Percentiles rank a stretch among this genome's conserved stretches.
Evolutionary conservation across 1,140 invertebrate species (phyloP).

Genomic region (Acromyrmex heyeri): DNA sequence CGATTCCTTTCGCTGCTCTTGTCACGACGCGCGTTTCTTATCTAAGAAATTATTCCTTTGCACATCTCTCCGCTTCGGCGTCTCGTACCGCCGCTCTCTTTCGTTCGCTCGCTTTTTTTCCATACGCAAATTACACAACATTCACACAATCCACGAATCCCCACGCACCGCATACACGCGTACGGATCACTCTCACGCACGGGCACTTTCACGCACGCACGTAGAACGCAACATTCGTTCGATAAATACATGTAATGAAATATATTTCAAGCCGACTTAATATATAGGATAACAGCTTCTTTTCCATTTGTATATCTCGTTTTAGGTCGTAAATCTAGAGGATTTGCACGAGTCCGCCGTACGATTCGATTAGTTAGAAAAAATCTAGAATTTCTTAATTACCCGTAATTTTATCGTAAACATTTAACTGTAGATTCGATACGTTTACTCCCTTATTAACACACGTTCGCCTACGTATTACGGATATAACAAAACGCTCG

Average conservation of each 20-base stretch:
- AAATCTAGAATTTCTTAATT: slow-evolving; percentile 86
- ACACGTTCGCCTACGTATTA: slow-evolving; percentile 75
- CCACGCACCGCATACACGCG: slow-evolving; percentile 8
- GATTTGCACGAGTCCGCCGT: slow-evolving; percentile 80
- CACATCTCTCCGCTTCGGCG: slow-evolving; percentile 15
- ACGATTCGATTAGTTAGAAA: slow-evolving; percentile 85
- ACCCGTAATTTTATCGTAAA: slow-evolving; percentile 87
- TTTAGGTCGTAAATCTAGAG: slow-evolving; percentile 81
- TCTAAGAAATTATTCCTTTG: slow-evolving; percentile 24
- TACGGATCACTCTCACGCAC: slow-evolving; percentile 28
- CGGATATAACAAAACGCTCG: slow-evolving; percentile 82
- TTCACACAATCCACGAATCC: neutral
- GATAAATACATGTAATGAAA: slow-evolving; percentile 77
- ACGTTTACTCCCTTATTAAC: slow-evolving; percentile 75
- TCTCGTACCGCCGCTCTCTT: slow-evolving; percentile 4
- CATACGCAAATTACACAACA: neutral
- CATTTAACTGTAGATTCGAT: slow-evolving; percentile 85
- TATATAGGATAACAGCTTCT: slow-evolving; percentile 75
- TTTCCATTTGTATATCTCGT: slow-evolving; percentile 73
- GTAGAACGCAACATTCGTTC: slow-evolving; percentile 50
- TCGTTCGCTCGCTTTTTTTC: neutral
- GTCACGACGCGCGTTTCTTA: slow-evolving; percentile 10
- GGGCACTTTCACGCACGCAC: neutral
- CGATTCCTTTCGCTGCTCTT: slow-evolving; percentile 56
- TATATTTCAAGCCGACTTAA: slow-evolving; percentile 78